A percentile compares a stretch with the other conserved stretches of the same genome.
phyloP scores from a whole-genome alignment of 2,113 vertebrate genomes.

The Leucopsar rothschildi region DNA sequence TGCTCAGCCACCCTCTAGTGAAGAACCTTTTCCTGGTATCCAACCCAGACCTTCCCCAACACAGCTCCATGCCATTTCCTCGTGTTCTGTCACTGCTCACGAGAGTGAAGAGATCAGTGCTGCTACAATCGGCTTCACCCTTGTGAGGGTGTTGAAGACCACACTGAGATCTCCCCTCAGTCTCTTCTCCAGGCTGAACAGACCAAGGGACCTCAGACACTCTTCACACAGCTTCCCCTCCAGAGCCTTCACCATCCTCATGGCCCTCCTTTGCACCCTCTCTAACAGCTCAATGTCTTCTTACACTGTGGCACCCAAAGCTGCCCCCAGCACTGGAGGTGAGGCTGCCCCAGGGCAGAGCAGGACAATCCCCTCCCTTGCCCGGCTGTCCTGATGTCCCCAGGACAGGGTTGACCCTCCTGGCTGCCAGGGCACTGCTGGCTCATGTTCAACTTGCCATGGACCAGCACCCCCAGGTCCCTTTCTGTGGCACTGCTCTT shows the following conservation, averaged over 20 bases:
- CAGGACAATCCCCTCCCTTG: not conserved
- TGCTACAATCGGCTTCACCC: no score
- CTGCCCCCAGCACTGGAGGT: no score
- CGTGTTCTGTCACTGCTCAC: not conserved
- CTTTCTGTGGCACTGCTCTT: rapidly evolving
- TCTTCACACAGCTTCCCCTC: rapidly evolving
- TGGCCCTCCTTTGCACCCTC: not conserved
- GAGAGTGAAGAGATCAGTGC: not conserved
- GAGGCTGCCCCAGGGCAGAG: not conserved
- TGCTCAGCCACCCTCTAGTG: not conserved
- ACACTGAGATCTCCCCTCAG: not conserved
- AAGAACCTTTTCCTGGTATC: not conserved
- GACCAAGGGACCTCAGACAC: not conserved
- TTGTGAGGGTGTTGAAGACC: not conserved
- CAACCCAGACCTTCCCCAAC: not conserved
- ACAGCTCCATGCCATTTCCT: rapidly evolving
- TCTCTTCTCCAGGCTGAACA: not conserved
- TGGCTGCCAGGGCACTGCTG: not conserved
- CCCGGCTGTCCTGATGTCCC: rapidly evolving
- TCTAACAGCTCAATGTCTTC: not conserved
- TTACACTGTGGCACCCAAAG: rapidly evolving
- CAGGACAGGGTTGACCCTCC: not conserved
- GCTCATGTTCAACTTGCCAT: not conserved
- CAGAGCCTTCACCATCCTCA: not conserved
- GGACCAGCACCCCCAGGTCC: not conserved